phyloP scores from a whole-genome alignment of 2,888 invertebrate species.

The Thecocarcelia acutangulata region DNA sequence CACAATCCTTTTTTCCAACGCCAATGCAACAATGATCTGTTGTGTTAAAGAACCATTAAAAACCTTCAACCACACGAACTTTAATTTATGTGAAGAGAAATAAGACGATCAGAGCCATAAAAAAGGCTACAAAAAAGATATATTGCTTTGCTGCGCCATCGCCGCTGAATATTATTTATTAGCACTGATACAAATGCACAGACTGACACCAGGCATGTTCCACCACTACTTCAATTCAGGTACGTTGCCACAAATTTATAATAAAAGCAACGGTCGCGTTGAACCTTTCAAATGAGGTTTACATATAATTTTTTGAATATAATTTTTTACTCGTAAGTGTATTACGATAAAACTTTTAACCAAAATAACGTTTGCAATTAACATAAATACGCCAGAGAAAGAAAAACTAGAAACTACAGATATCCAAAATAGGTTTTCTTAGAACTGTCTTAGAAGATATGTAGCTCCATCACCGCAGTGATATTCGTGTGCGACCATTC shows the following conservation, averaged over 20 bases:
- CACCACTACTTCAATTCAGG: neutral
- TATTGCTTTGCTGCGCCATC: conserved; percentile 76
- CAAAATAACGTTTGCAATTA: no score
- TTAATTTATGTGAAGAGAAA: conserved; percentile 69
- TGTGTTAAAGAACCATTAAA: conserved; percentile 26
- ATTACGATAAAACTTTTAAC: no score
- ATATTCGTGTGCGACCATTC: no score
- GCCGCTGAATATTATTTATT: conserved; percentile 9
- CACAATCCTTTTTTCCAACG: conserved; percentile 34
- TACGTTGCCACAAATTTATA: neutral
- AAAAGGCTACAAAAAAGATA: conserved; percentile 79
- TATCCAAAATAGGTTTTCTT: no score
- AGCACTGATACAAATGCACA: conserved; percentile 21
- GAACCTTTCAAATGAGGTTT: no score
- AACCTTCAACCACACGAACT: conserved; percentile 58
- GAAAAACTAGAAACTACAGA: no score
- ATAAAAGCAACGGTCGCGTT: no score
- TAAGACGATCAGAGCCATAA: conserved; percentile 75
- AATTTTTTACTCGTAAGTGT: no score
- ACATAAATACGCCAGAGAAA: no score
- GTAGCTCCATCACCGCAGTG: no score
- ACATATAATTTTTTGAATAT: no score
- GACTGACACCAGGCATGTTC: neutral
- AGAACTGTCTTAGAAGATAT: no score
- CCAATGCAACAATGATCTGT: neutral